Conservation (phyloP, 1,140 invertebrate genomes). For the Trichogramma pretiosum region DNA sequence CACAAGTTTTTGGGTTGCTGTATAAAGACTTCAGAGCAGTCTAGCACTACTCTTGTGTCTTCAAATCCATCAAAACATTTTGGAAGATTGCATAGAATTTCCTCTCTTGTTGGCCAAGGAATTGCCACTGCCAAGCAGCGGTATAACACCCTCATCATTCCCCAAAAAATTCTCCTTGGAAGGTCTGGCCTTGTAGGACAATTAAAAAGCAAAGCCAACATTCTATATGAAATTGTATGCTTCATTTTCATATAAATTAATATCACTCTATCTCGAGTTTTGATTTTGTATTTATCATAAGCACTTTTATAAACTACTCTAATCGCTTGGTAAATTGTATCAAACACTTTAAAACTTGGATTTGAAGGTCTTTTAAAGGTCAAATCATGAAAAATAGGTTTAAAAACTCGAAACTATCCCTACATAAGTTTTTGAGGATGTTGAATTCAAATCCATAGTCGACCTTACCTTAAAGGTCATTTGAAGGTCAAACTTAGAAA, state of each 20-base stretch:
- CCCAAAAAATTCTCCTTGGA: neutral
- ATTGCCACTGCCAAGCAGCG: neutral
- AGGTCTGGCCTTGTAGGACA: neutral
- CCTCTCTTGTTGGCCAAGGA: constrained; percentile 14
- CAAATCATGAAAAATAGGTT: too few relatives aligned
- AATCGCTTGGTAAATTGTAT: constrained; percentile 4
- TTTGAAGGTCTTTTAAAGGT: too few relatives aligned
- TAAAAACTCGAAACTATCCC: too few relatives aligned
- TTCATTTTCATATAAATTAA: constrained; percentile 3
- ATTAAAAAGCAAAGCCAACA: constrained; percentile 1
- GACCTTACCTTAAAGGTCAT: too few relatives aligned
- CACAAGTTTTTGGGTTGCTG: constrained; percentile 23
- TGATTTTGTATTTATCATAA: neutral
- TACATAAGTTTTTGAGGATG: too few relatives aligned
- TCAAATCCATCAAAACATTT: constrained; percentile 23
- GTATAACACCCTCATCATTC: neutral
- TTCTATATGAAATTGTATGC: constrained; percentile 1
- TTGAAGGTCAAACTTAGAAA: too few relatives aligned
- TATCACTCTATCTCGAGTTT: neutral
- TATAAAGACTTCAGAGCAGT: constrained; percentile 30
- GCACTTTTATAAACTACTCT: neutral
- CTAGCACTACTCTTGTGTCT: constrained; percentile 25
- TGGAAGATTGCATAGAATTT: constrained; percentile 23
- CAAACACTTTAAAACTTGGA: neutral
- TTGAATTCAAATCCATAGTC: too few relatives aligned